Base-by-base conservation (phyloP, 2,888 invertebrate species). In the Molorchus minor region DNA sequence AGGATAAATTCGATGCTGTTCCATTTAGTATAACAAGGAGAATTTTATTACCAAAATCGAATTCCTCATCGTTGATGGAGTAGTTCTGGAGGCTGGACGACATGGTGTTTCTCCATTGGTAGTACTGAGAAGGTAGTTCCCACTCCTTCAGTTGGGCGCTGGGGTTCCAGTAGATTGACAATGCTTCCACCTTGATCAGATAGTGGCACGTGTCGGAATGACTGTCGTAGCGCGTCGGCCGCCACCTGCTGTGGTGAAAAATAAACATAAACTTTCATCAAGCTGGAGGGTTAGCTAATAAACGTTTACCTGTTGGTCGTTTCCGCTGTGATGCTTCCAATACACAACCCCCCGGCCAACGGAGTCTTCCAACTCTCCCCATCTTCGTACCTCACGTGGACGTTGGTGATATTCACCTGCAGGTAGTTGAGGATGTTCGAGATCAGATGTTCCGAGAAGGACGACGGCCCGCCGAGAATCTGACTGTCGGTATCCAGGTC, bases 351-450 rank as follows among this genome's bases (percentile, higher is more conserved):
- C 74, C 89, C 89, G 0, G 91, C 88, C 69, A 92, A 81, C 2
- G 90, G 87, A 10, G 84, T 84, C 60, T 86, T 85, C 43, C 86
- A 87, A 64, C 88, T 86, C 65, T 88, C 84, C 4, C 85, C 85
- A 75, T 93, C 93, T 77, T 93, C 93, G 72, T 92, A 93, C 63
- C 93, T 84, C 57, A 94, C 84, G 79, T 94, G 93, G 41, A 94
- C 85, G 77, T 92, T 91, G 61, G 87, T 86, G 19, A 93, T 84
- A 58, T 87, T 89, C 58, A 93, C 86, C 82, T 93, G 92, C 41
- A 94, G 83, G 76, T 91, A 92, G 77, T 92, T 92, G 67, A 92
- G 85, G 12, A 93, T 86, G 21, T 90, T 91, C 15, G 91, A 88
- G 64, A 90, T 83, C 46, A 93, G 77, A 74, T 88, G 88, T 77